Evolutionary conservation across 2,888 invertebrate genomes (phyloP), one percentile per base, ranked within the genome.

Genomic region (Thymelicus acteon): DNA sequence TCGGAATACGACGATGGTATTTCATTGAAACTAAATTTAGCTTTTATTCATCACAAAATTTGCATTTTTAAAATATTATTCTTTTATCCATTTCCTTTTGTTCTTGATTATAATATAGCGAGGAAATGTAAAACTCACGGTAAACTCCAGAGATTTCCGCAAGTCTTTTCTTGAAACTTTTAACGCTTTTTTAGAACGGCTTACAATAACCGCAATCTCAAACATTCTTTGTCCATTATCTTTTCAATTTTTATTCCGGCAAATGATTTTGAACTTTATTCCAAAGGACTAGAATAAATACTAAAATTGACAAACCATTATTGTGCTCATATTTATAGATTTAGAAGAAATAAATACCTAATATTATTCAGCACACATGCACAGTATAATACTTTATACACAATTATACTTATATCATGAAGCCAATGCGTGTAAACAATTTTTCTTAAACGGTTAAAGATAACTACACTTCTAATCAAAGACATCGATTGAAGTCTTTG

Each of bases 401-500:
- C 39, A 40, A 40, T 40, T 19, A 19, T 19, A 1, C 19, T 19
- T 19, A 19, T 44, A 8, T 8, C 12, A 12, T 44, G 3, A 44
- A 12, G 12, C 44, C 44, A 7, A 8, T 39, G 2, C 39, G 39
- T 8, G 40, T 6, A 40, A 44, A 44, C 7, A 44, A 44, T 12
- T 44, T 44, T 44, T 44, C 2, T 4, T 10, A 44, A 44, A 10
- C 44, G 0, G 44, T 39, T 24, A 52, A 37, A 15, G 15, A 63
- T n/a, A 37, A 15, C 52, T 63, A 63, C 39, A 48, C 31, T n/a
- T 13, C 31, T 37, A 62, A 62, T 62, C 49, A 24, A 62, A 48
- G 48, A 48, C n/a, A 37, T 62, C 48, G 62, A 62, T 62, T 62
- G 62, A 62, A 62, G 49, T 31, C 62, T 62, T 62, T 62, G 62